Base-by-base conservation (phyloP, 2,888 invertebrate genomes). In the Agriotes lineatus region DNA sequence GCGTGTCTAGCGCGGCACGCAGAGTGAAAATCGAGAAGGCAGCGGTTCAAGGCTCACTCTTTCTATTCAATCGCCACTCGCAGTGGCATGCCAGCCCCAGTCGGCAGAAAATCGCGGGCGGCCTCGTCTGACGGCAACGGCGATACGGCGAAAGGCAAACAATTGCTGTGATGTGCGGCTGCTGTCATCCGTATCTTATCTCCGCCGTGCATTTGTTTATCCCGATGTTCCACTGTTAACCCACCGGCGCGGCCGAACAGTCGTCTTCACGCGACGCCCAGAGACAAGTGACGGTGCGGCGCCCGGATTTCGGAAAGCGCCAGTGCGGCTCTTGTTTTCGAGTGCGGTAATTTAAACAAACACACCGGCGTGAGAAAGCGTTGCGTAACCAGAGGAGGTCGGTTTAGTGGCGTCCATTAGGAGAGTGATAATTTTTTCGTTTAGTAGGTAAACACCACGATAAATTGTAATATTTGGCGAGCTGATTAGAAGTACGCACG, bases 111-210 rank as follows among this genome's bases (percentile, higher is more conserved):
- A 42, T 16, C 42, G 14, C 9, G 16, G 16, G 16, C 18, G 18
- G n/a, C n/a, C 22, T 5, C 5, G 12, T 48, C 1, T 10, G 48
- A 48, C 19, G 48, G 25, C 48, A 48, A 22, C 25, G 25, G 52
- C 52, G 52, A 52, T 52, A 52, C 16, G 33, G 52, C 52, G 16
- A 18, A 30, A 52, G 16, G 19, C 22, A 52, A 52, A 52, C 52
- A 52, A 2, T 7, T 9, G 18, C 52, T 16, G 60, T 35, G 33
- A 60, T 39, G 57, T 44, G 56, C 44, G 22, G 33, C 45, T 44
- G 59, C 59, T 59, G 62, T 62, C 62, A n/a, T 42, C 45, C 54
- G 54, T 64, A 56, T 54, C 64, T 64, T 64, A 64, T 64, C 64
- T 56, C 1, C 12, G 18, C 14, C 14, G 16, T 57, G 19, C 54